Evolutionary conservation across 2,113 vertebrate species (phyloP).

Genomic region (Pungitius pungitius): DNA sequence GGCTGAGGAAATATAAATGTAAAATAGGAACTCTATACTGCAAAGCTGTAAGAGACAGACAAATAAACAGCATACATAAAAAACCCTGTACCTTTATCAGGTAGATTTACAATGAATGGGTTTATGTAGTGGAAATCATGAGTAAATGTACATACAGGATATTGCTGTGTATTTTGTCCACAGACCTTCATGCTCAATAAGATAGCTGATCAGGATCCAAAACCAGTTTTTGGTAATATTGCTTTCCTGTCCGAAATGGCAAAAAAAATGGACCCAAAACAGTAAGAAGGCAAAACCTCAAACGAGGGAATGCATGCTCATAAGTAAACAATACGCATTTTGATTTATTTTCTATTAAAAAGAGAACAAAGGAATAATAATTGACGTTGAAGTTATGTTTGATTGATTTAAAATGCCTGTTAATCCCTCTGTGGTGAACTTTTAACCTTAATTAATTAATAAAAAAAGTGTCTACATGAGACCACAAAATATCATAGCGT

Average conservation of each 20-base stretch:
- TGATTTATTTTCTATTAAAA: neutral
- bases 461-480: too few relatives aligned
- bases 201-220: neutral
- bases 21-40: constrained; percentile 12
- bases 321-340: neutral
- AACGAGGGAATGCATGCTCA: neutral
- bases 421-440: too few relatives aligned
- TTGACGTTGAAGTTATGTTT: too few relatives aligned
- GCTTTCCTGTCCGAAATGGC: neutral
- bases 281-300: neutral
- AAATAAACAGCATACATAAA: constrained; percentile 13
- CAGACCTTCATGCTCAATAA: neutral
- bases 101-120: constrained; percentile 9
- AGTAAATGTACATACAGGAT: neutral
- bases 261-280: neutral
- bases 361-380: neutral
- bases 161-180: neutral
- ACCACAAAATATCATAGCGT: neutral
- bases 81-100: neutral
- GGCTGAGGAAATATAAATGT: neutral
- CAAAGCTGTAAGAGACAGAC: constrained; percentile 24
- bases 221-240: neutral
- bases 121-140: neutral
- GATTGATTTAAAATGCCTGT: neutral
- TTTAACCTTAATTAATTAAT: too few relatives aligned